These are phyloP conservation scores for Anableps anableps DNA, from an alignment of 2,797 vertebrate genomes.

Conservation along the genomic window DNA sequence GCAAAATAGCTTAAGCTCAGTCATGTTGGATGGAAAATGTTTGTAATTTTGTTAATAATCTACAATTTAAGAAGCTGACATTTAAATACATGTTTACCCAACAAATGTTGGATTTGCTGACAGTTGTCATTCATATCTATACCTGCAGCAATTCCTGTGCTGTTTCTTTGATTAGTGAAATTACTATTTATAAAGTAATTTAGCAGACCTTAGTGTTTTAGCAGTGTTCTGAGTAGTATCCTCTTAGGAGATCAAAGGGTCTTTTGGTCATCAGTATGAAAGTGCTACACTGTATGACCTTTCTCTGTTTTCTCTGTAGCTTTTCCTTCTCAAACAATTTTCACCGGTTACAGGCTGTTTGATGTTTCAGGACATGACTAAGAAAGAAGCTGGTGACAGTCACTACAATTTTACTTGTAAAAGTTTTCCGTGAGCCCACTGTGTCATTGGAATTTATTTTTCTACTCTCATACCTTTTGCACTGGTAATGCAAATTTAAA, in stretches of 20 bases:
- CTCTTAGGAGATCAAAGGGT: background rate
- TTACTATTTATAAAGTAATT: background rate
- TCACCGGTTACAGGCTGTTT: background rate
- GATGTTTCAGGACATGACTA: background rate
- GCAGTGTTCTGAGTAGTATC: background rate
- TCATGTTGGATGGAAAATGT: background rate
- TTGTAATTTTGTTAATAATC: background rate
- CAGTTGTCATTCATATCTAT: background rate
- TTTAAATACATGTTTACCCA: background rate
- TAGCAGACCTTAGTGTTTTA: background rate
- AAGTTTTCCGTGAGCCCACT: background rate
- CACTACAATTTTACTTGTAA: background rate
- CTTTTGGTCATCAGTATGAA: constrained; percentile 2
- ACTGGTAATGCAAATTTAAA: background rate
- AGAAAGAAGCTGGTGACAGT: background rate
- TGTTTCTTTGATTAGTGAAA: background rate
- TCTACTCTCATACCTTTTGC: background rate
- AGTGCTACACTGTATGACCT: constrained; percentile 1
- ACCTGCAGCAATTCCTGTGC: background rate
- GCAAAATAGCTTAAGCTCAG: background rate
- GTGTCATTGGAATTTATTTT: background rate
- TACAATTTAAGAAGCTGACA: background rate
- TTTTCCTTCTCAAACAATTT: background rate
- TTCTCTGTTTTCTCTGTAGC: background rate
- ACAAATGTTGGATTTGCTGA: background rate